phyloP scores from a whole-genome alignment of 2,797 vertebrate genomes.

The Eurystomus glaucurus region DNA sequence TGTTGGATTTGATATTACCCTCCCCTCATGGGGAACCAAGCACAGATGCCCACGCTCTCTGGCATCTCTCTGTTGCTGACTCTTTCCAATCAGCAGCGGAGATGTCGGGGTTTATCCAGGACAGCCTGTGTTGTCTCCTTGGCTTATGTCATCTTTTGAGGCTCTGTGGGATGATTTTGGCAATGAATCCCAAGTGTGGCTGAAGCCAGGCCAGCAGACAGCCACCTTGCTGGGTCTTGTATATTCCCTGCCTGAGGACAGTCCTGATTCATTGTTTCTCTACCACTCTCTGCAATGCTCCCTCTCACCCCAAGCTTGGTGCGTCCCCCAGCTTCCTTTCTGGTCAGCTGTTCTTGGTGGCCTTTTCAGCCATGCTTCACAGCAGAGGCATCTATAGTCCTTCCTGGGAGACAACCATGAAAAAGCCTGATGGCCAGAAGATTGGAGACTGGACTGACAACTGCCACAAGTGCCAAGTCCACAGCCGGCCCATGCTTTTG shows the following conservation, averaged over 20 bases:
- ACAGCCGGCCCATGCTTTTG: fast-evolving
- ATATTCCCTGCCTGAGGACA: background rate
- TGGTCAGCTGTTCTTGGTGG: background rate
- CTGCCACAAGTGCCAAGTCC: background rate
- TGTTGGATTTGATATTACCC: background rate
- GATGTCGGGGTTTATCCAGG: background rate
- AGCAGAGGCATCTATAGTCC: background rate
- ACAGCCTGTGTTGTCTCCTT: background rate
- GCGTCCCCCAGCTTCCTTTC: background rate
- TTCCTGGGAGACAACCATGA: background rate
- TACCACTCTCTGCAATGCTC: background rate
- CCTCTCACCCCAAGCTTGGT: background rate
- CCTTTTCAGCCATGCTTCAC: background rate
- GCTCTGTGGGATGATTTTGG: background rate
- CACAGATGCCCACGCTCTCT: fast-evolving
- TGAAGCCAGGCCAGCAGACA: background rate
- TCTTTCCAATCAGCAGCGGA: background rate
- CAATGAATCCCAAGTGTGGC: background rate
- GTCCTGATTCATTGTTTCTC: background rate
- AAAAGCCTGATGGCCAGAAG: background rate
- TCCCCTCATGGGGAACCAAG: fast-evolving
- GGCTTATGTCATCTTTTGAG: background rate
- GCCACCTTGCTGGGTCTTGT: background rate
- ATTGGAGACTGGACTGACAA: background rate
- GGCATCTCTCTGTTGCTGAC: background rate